Evolutionary conservation across 2,113 vertebrate genomes (phyloP), one percentile per base, ranked within the genome.

Genomic region (Malurus cyaneus): DNA sequence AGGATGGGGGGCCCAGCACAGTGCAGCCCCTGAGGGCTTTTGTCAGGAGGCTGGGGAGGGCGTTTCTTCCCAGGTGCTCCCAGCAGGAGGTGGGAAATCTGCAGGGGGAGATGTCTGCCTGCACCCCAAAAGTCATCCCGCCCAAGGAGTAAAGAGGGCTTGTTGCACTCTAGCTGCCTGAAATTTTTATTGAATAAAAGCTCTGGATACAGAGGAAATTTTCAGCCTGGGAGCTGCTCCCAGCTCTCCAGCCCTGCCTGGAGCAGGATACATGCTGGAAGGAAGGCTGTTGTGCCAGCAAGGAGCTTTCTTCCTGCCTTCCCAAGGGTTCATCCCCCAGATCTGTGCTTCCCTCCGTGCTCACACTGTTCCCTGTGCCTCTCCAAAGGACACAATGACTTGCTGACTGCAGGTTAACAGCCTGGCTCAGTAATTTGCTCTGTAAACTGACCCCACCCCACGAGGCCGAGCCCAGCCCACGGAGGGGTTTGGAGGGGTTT

Each of bases 121-220:
- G 6, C 74, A 56, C 14, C 74, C 66, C 41, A 28, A 6, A 67
- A 81, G 19, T 31, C 54, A 49, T 28, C 21, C 25, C 9, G 2
- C 20, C n/a, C 2, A 1, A 31, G 46, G 46, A 94, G 60, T 54
- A 85, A 92, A 62, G n/a, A 78, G 31, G 54, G 59, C 54, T 64
- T 80, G 54, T 91, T 14, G 28, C 9, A 10, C 65, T 94, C 49
- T 93, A 94, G 88, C 90, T 95, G 96, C 95, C 93, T 91, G 74
- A 96, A 96, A 82, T 65, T 52, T 95, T 96, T 97, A 95, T 96
- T 96, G 84, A 80, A 71, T 96, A 96, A 94, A 94, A 91, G 92
- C 92, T 95, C 93, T 94, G 83, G 76, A 46, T 89, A 94, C 93
- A 96, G 95, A 92, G 77, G 71, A 84, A 47, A 78, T 85, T 77